Percentiles rank a stretch among this genome's conserved stretches.
Conservation (phyloP, 2,113 vertebrate genomes). For the Pangasianodon hypophthalmus region DNA sequence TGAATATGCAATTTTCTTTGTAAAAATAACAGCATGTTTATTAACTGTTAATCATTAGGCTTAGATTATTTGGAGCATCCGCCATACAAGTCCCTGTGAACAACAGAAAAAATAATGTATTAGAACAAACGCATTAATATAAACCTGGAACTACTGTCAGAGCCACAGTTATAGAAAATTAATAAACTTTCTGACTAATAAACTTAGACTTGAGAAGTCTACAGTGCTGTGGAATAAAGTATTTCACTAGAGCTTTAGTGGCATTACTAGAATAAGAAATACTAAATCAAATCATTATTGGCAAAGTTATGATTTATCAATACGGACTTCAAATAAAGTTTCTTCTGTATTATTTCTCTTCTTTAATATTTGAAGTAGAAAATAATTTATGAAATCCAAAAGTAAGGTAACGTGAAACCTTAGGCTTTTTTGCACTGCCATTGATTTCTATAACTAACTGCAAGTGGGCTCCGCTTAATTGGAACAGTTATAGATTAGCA, state of each 20-base stretch:
- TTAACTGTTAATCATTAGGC: background rate
- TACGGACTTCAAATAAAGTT: background rate
- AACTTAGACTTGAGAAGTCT: background rate
- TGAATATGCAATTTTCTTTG: background rate
- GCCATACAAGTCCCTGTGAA: background rate
- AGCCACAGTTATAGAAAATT: background rate
- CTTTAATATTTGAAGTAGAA: background rate
- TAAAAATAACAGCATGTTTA: background rate
- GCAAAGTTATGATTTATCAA: background rate
- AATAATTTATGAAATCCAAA: background rate
- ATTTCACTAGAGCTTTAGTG: background rate
- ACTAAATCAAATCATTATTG: background rate
- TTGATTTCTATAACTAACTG: background rate
- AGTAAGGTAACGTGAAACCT: background rate
- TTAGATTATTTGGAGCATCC: background rate
- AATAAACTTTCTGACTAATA: background rate
- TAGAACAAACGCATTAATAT: background rate
- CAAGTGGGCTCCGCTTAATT: constrained; percentile 18
- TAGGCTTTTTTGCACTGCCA: background rate
- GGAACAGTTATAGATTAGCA: constrained; percentile 10
- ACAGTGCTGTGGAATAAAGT: background rate
- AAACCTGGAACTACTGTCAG: background rate
- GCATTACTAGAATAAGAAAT: background rate
- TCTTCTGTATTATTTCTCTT: background rate
- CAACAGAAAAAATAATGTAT: background rate